Conservation (phyloP, 2,888 invertebrate species). For the Neelides folsomi region DNA sequence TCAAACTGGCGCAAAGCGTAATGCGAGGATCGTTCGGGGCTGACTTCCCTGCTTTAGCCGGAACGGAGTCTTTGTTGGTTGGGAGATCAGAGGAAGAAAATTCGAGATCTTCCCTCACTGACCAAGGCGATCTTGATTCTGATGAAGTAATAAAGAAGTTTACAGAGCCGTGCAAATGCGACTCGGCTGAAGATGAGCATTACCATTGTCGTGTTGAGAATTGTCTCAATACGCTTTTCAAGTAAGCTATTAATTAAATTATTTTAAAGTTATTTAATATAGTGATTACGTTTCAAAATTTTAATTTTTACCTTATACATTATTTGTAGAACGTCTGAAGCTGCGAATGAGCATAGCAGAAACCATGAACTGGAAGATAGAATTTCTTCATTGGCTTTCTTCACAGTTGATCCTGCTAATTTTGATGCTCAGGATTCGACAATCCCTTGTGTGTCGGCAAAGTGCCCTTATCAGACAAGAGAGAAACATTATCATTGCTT, state of each 20-base stretch:
- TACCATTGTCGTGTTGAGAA: slow-evolving; percentile 71
- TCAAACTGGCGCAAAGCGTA: slow-evolving; percentile 50
- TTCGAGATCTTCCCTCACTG: slow-evolving; percentile 25
- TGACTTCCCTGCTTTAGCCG: slow-evolving; percentile 17
- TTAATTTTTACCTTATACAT: slow-evolving; percentile 33
- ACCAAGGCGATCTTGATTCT: slow-evolving; percentile 16
- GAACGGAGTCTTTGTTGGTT: slow-evolving; percentile 8
- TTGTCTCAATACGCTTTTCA: slow-evolving; percentile 55
- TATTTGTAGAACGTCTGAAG: slow-evolving; percentile 43
- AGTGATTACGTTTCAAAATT: neutral
- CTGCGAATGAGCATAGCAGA: slow-evolving; percentile 70
- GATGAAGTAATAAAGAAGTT: slow-evolving; percentile 31
- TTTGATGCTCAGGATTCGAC: slow-evolving; percentile 34
- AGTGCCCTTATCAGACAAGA: slow-evolving; percentile 56
- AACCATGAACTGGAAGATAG: slow-evolving; percentile 80
- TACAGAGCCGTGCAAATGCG: slow-evolving; percentile 30
- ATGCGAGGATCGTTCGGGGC: slow-evolving; percentile 36
- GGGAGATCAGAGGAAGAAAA: slow-evolving; percentile 30
- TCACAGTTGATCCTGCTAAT: slow-evolving; percentile 47
- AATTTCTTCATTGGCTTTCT: slow-evolving; percentile 63
- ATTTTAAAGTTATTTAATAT: slow-evolving; percentile 3
- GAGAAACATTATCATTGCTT: slow-evolving; percentile 80
- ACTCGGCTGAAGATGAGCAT: slow-evolving; percentile 51
- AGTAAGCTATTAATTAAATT: slow-evolving; percentile 46
- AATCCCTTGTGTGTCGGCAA: slow-evolving; percentile 37